phyloP scores from a whole-genome alignment of 2,888 invertebrate genomes.

The Cataglyphis altisquamis region DNA sequence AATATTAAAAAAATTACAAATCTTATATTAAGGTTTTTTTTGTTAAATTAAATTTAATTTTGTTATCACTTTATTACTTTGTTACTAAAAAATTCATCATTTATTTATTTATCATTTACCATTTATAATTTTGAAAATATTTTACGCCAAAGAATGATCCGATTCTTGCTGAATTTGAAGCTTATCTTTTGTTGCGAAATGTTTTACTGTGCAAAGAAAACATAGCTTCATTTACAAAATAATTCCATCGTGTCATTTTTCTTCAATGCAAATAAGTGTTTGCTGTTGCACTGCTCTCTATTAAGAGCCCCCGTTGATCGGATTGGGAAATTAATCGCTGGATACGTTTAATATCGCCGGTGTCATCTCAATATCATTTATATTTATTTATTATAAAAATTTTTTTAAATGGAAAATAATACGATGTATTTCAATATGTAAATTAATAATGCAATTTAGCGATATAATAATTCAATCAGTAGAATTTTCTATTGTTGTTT shows the following conservation, averaged over 20 bases:
- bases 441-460: neutral
- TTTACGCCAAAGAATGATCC: neutral
- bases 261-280: constrained; percentile 33
- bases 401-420: neutral
- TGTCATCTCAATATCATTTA: neutral
- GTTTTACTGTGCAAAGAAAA: neutral
- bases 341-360: neutral
- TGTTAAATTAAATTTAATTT: neutral
- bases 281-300: constrained; percentile 34
- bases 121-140: neutral
- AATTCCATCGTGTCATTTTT: constrained; percentile 47
- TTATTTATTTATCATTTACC: neutral
- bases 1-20: neutral
- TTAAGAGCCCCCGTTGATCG: neutral
- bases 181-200: neutral
- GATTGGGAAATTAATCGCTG: constrained; percentile 23
- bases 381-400: neutral
- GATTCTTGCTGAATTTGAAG: neutral
- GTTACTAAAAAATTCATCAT: neutral
- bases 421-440: neutral
- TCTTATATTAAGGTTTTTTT: neutral
- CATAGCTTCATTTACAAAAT: constrained; percentile 14
- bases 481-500: neutral
- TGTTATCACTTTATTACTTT: neutral
- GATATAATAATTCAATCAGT: neutral